phyloP scores from a whole-genome alignment of 2,797 vertebrate species.

The Pogonophryne albipinna region DNA sequence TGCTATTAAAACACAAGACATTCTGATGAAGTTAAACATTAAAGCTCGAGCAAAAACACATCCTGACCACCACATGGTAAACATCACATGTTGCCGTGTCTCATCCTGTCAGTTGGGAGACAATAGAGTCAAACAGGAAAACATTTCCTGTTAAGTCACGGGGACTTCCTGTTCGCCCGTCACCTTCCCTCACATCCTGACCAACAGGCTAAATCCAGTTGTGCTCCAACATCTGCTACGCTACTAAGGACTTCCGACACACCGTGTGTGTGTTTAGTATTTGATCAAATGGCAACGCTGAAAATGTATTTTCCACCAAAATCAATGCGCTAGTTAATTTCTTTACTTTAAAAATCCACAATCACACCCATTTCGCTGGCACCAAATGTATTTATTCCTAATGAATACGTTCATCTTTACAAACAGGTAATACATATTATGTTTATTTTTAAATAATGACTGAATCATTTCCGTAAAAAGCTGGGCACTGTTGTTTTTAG shows the following conservation, averaged over 20 bases:
- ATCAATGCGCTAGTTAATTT: background rate
- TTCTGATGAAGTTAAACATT: background rate
- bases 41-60: background rate
- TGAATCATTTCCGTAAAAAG: background rate
- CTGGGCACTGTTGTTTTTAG: background rate
- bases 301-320: background rate
- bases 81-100: background rate
- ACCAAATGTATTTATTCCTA: background rate
- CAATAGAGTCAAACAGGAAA: conserved; percentile 38
- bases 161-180: conserved; percentile 50
- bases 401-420: background rate
- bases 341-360: background rate
- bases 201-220: conserved; percentile 12
- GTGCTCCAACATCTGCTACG: conserved; percentile 28
- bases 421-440: background rate
- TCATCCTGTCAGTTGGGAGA: conserved; percentile 36
- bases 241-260: conserved; percentile 13
- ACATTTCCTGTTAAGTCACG: conserved; percentile 50
- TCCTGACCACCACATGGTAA: background rate
- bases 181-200: conserved; percentile 54
- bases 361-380: background rate
- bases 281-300: background rate
- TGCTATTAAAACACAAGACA: background rate
- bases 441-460: background rate
- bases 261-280: background rate